Evolutionary conservation across 1,140 invertebrate genomes (phyloP).

Genomic region (Zaprionus gabonicus): DNA sequence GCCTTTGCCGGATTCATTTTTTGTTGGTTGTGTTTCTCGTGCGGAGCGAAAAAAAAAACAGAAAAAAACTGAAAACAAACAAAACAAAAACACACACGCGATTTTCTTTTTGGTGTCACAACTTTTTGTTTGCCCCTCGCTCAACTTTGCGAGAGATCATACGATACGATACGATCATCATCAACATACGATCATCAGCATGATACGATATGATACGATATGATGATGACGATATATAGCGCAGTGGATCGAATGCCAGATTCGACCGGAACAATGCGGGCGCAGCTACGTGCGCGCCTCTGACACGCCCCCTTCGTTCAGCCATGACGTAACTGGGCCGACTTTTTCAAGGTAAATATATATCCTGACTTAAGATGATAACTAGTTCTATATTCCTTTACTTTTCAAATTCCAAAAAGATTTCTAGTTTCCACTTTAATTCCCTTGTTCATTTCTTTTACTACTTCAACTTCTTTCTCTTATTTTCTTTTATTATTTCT

Average conservation of each 20-base stretch:
- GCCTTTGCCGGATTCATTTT: conserved; percentile 58
- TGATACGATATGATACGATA: background rate
- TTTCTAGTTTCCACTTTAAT: too few species aligned
- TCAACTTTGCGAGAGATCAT: background rate
- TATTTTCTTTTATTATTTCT: too few species aligned
- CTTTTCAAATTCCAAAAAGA: too few species aligned
- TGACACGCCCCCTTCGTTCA: conserved; percentile 38
- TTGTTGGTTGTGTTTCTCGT: conserved; percentile 76
- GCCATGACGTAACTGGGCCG: conserved; percentile 46
- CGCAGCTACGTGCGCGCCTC: background rate
- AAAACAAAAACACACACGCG: background rate
- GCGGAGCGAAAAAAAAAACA: conserved; percentile 35
- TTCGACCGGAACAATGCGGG: conserved; percentile 3
- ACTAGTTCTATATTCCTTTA: too few species aligned
- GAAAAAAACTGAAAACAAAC: background rate
- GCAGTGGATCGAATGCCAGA: background rate
- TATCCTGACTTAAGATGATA: too few species aligned
- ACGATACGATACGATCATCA: conserved; percentile 1
- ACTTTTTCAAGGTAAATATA: conserved; percentile 72
- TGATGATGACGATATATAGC: background rate
- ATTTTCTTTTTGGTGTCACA: conserved; percentile 55
- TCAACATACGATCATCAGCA: background rate
- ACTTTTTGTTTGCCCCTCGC: conserved; percentile 70
- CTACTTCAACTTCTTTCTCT: too few species aligned
- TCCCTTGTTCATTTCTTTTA: too few species aligned